Evolutionary conservation across 2,888 invertebrate species (phyloP).

Genomic region (Serrognathus titanus): DNA sequence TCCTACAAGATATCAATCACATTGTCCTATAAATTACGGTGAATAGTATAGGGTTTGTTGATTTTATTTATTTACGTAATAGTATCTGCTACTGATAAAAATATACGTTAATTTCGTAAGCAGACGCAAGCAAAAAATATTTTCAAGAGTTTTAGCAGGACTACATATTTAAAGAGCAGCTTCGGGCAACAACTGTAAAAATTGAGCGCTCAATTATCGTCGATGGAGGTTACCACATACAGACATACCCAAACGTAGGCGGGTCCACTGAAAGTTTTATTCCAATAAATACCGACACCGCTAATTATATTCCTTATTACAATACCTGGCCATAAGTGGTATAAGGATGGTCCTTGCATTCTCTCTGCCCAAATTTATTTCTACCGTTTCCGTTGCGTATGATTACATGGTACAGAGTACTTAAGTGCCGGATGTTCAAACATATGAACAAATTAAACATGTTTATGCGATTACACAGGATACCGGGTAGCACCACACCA

Average conservation of each 20-base stretch:
- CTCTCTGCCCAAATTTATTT: constrained; percentile 9
- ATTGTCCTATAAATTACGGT: too few relatives aligned
- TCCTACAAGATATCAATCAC: too few relatives aligned
- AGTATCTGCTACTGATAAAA: too few relatives aligned
- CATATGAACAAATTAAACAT: constrained; percentile 14
- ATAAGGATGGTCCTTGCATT: constrained; percentile 9
- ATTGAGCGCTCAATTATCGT: too few relatives aligned
- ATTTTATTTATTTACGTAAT: too few relatives aligned
- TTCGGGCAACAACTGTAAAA: too few relatives aligned
- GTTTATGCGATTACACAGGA: constrained; percentile 5
- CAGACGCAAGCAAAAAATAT: too few relatives aligned
- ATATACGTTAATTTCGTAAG: too few relatives aligned
- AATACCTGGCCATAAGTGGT: neutral
- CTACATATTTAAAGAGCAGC: too few relatives aligned
- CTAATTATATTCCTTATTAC: constrained; percentile 1
- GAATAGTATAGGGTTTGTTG: too few relatives aligned
- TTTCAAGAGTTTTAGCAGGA: too few relatives aligned
- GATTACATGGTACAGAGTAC: constrained; percentile 2
- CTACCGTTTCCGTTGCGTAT: constrained; percentile 9
- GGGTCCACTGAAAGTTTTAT: constrained; percentile 13
- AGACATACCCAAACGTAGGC: constrained; percentile 11
- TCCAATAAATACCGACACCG: constrained; percentile 10
- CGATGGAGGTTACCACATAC: neutral
- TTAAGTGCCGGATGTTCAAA: constrained; percentile 10
- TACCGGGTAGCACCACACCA: too few relatives aligned